Percentiles rank a stretch among this genome's conserved stretches.
Conservation (phyloP, 2,888 invertebrate genomes). For the Epistrophe eligans region DNA sequence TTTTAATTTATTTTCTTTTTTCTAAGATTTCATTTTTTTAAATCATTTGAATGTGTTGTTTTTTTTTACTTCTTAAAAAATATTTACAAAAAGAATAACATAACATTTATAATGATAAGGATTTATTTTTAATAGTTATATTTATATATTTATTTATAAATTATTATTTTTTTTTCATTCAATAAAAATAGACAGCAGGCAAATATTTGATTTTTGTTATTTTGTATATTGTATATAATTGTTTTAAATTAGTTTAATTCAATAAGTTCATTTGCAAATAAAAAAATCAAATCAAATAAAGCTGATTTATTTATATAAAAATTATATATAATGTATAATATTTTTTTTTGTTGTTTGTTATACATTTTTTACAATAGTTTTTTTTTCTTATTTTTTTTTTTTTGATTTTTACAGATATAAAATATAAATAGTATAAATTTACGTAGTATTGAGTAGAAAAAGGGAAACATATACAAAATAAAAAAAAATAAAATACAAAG, state of each 20-base stretch:
- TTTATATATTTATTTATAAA: slow-evolving; percentile 62
- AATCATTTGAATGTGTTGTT: slow-evolving; percentile 39
- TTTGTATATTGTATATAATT: slow-evolving; percentile 22
- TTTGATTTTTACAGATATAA: slow-evolving; percentile 63
- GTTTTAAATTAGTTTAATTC: slow-evolving; percentile 26
- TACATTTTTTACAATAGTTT: slow-evolving; percentile 43
- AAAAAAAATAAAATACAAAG: slow-evolving; percentile 50
- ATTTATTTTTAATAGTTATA: slow-evolving; percentile 45
- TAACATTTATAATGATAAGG: slow-evolving; percentile 74
- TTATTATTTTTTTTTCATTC: slow-evolving; percentile 57
- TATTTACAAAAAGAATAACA: slow-evolving; percentile 75
- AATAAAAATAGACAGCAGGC: slow-evolving; percentile 75
- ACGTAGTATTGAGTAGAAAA: slow-evolving; percentile 64
- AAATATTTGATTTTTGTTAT: slow-evolving; percentile 67
- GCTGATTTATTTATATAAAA: slow-evolving; percentile 47
- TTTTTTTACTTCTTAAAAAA: slow-evolving; percentile 59
- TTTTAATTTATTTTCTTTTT: slow-evolving; percentile 66
- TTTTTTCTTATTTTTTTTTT: slow-evolving; percentile 28
- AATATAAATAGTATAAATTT: slow-evolving; percentile 67
- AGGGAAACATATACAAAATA: slow-evolving; percentile 65
- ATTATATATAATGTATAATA: slow-evolving; percentile 8
- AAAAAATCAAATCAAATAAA: slow-evolving; percentile 44
- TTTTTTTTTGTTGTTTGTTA: slow-evolving; percentile 21
- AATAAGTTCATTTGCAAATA: slow-evolving; percentile 45
- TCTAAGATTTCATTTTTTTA: slow-evolving; percentile 44